Conservation (phyloP, 1,140 invertebrate genomes). For the Lithobius niger region DNA sequence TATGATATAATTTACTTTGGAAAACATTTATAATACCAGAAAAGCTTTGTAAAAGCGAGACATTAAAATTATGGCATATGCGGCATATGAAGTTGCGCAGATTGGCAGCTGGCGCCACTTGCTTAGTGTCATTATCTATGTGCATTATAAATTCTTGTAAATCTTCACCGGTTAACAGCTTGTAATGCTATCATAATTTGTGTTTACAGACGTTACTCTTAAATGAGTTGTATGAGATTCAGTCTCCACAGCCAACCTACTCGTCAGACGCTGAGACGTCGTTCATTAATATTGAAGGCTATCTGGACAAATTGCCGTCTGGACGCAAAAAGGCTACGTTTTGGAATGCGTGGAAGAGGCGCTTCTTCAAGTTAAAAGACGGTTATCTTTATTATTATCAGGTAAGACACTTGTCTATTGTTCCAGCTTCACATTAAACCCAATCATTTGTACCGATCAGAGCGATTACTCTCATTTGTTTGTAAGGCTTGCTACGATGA, state of each 20-base stretch:
- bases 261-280: neutral
- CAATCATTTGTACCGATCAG: no score
- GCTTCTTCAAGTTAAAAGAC: slow-evolving; percentile 38
- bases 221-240: slow-evolving; percentile 15
- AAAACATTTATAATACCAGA: neutral
- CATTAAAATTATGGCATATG: no score
- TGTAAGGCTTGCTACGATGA: no score
- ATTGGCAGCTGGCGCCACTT: no score
- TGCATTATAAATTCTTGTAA: no score
- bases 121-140: no score
- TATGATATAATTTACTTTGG: neutral
- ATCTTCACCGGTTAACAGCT: no score
- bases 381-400: slow-evolving; percentile 40
- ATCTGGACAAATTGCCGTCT: slow-evolving; percentile 40
- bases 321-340: slow-evolving; percentile 41
- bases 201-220: slow-evolving; percentile 17
- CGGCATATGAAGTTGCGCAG: no score
- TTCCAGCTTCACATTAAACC: no score
- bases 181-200: neutral
- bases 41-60: no score
- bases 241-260: neutral
- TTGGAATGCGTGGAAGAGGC: slow-evolving; percentile 44
- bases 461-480: no score
- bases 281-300: slow-evolving; percentile 30
- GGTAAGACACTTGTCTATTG: no score